Evolutionary conservation across 2,888 invertebrate species (phyloP).

Genomic region (Nomada flava): DNA sequence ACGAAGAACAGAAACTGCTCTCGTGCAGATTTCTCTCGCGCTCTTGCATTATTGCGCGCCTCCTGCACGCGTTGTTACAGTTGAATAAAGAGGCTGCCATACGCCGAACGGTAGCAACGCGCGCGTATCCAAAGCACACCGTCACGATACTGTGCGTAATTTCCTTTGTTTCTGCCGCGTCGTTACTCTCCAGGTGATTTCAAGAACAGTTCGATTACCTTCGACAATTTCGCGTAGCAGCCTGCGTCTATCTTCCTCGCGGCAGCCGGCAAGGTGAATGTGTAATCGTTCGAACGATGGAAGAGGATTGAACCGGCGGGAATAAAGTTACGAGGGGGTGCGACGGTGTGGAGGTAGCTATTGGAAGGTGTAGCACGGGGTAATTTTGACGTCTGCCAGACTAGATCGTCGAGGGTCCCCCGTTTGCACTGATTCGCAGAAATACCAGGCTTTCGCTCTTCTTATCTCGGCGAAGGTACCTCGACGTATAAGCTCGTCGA

Average conservation of each 20-base stretch:
- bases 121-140: conserved; percentile 41
- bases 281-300: conserved; percentile 62
- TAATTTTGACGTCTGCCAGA: conserved; percentile 58
- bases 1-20: conserved; percentile 66
- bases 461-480: conserved; percentile 19
- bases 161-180: conserved; percentile 69
- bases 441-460: conserved; percentile 46
- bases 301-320: not conserved
- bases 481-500: conserved; percentile 48
- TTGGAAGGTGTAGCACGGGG: conserved; percentile 21
- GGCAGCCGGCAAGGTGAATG: conserved; percentile 51
- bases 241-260: conserved; percentile 43
- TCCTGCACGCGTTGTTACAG: conserved; percentile 18
- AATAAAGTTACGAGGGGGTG: not conserved
- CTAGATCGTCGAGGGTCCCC: conserved; percentile 28
- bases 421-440: conserved; percentile 47
- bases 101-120: not conserved
- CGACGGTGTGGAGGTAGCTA: not conserved
- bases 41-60: conserved; percentile 60
- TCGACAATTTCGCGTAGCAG: conserved; percentile 66
- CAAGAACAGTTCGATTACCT: conserved; percentile 68
- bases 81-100: conserved; percentile 52
- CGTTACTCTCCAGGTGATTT: conserved; percentile 68
- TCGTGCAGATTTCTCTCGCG: conserved; percentile 55
- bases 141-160: conserved; percentile 68